Base-by-base conservation (phyloP, 2,797 vertebrate genomes). In the Danio aesculapii region DNA sequence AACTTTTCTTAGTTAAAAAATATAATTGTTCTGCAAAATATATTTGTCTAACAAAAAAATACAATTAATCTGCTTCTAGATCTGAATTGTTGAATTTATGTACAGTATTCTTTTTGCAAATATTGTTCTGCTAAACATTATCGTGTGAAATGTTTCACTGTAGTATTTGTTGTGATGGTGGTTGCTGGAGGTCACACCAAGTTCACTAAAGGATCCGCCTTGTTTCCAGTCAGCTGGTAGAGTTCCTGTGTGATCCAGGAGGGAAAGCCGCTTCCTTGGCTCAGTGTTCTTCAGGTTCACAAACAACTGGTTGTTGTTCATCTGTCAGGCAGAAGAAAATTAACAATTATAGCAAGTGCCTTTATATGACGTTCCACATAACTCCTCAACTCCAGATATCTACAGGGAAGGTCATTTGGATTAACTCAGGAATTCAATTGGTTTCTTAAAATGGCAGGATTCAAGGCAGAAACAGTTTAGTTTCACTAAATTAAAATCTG, bases 141-240 rank as follows among this genome's bases (percentile, higher is more conserved):
- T 21, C 0, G 12, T 49, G 64, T 30, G 11, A 21, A 13, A 49
- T 47, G 12, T 5, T 67, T 14, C 2, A 2, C 10, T 47, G 63
- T 19, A 19, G 13, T 21, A 46, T 49, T 47, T 17, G 44, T 14
- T 49, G 46, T 68, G 64, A 14, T 55, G 6, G 14, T 17, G 19
- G 52, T 52, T 8, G 19, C 5, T 44, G 52, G 17, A 9, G 5
- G 55, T 44, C 55, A 8, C 92, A 98, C 98, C 98, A 1, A 97
- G 94, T 62, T 99, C 97, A 64, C 93, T 96, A 83, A 96, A 96
- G 91, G 95, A 96, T 85, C 95, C 94, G 0, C 95, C 94, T 0
- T 97, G 97, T 86, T 98, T 98, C 97, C 97, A 99, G 89, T 97
- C 96, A 1, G 96, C 95, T 2, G 97, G 97, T 67, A 98, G 89